Conservation (phyloP, 2,797 vertebrate genomes). For the Scyliorhinus canicula region DNA sequence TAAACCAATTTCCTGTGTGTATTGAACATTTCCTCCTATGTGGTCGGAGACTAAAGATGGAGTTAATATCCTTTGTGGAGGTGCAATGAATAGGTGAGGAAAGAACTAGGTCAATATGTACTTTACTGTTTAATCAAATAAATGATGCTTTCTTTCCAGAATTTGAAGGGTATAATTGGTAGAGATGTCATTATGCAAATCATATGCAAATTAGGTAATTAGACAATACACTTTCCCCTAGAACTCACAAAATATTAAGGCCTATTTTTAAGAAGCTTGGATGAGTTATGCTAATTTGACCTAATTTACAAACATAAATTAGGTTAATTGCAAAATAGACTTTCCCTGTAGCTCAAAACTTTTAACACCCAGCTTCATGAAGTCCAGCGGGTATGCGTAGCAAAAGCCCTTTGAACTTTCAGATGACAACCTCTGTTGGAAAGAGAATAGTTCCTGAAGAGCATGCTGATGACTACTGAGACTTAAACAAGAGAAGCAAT, state of each 20-base stretch:
- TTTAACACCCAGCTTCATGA: conserved; percentile 19
- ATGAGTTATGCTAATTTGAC: conserved; percentile 38
- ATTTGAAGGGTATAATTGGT: conserved; percentile 34
- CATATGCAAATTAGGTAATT: conserved; percentile 35
- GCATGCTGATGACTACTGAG: background rate
- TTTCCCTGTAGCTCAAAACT: conserved; percentile 25
- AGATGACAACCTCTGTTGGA: background rate
- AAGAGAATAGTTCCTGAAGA: background rate
- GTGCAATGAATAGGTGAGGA: background rate
- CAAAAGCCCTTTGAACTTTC: background rate
- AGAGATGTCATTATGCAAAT: conserved; percentile 33
- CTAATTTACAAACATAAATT: conserved; percentile 39
- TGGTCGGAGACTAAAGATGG: background rate
- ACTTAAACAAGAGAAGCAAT: background rate
- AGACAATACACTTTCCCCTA: conserved; percentile 30
- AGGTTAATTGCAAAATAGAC: conserved; percentile 39
- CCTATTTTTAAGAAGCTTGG: conserved; percentile 27
- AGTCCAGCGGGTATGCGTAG: background rate
- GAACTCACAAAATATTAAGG: conserved; percentile 18
- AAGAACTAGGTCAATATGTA: conserved; percentile 25
- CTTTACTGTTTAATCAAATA: conserved; percentile 24
- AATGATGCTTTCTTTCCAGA: conserved; percentile 13
- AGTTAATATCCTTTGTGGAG: background rate
- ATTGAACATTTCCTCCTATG: background rate
- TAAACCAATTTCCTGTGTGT: background rate